A percentile compares a stretch with the other conserved stretches of the same genome.
Evolutionary conservation across 2,888 invertebrate species (phyloP).

Genomic region (Xylophagus ater): DNA sequence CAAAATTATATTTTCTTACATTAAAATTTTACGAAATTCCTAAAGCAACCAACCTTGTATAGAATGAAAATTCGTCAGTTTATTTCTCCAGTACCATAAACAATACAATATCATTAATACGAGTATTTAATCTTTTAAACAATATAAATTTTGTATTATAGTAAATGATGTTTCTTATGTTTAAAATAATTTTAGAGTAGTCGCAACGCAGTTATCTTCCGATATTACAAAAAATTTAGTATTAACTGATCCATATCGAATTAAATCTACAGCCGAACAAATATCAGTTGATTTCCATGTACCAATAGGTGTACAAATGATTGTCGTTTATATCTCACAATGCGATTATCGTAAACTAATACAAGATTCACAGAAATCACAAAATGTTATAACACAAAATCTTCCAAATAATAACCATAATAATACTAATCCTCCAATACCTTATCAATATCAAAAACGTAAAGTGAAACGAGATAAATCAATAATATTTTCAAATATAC

Average conservation of each 20-base stretch:
- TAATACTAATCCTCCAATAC: conserved; percentile 19
- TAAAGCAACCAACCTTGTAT: no score
- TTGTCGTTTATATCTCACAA: conserved; percentile 62
- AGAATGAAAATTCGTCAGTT: no score
- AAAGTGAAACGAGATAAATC: conserved; percentile 69
- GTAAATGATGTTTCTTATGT: no score
- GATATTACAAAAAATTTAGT: conserved; percentile 67
- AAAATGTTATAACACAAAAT: conserved; percentile 34
- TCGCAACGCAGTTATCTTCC: conserved; percentile 65
- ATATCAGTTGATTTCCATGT: conserved; percentile 55
- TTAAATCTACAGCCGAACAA: conserved; percentile 69
- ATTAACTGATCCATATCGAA: conserved; percentile 70
- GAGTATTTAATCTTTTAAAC: no score
- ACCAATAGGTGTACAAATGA: conserved; percentile 69
- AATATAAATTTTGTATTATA: no score
- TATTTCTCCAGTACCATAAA: no score
- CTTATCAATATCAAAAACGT: conserved; percentile 33
- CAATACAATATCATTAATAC: no score
- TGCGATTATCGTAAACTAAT: conserved; percentile 48
- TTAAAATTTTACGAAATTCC: no score
- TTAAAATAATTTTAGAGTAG: conserved; percentile 58
- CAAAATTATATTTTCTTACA: no score
- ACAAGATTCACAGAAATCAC: conserved; percentile 38
- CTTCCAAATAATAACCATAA: conserved; percentile 15
- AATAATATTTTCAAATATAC: conserved; percentile 69